These are phyloP conservation scores for Istiophorus platypterus DNA, from an alignment of 2,113 vertebrate genomes.

Conservation along the genomic window DNA sequence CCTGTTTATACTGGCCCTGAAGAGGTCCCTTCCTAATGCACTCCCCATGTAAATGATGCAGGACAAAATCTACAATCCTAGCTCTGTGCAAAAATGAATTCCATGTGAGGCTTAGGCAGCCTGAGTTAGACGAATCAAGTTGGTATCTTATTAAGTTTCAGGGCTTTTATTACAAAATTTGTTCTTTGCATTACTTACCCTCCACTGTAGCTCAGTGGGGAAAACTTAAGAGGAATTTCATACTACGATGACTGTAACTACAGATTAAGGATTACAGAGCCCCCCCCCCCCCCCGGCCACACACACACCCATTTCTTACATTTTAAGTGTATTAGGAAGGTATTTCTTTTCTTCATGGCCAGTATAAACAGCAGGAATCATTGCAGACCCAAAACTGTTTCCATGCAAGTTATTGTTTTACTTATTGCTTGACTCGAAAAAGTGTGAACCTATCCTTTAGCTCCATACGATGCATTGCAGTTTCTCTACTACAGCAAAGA, in stretches of 20 bases:
- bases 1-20: neutral
- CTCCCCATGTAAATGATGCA: neutral
- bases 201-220: neutral
- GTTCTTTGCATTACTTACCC: neutral
- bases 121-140: neutral
- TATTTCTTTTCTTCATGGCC: neutral
- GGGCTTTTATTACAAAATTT: neutral
- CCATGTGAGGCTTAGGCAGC: neutral
- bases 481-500: constrained; percentile 6
- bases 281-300: no score
- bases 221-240: neutral
- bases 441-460: neutral
- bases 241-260: no score
- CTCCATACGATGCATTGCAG: neutral
- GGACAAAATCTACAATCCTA: neutral
- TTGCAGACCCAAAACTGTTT: neutral
- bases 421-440: neutral
- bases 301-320: neutral
- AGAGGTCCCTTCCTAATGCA: neutral
- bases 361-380: neutral
- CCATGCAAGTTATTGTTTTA: no score
- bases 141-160: neutral
- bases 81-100: neutral
- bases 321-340: neutral
- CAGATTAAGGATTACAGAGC: neutral